A percentile compares a stretch with the other conserved stretches of the same genome.
Evolutionary conservation across 2,888 invertebrate genomes (phyloP).

Genomic region (Ischnura elegans): DNA sequence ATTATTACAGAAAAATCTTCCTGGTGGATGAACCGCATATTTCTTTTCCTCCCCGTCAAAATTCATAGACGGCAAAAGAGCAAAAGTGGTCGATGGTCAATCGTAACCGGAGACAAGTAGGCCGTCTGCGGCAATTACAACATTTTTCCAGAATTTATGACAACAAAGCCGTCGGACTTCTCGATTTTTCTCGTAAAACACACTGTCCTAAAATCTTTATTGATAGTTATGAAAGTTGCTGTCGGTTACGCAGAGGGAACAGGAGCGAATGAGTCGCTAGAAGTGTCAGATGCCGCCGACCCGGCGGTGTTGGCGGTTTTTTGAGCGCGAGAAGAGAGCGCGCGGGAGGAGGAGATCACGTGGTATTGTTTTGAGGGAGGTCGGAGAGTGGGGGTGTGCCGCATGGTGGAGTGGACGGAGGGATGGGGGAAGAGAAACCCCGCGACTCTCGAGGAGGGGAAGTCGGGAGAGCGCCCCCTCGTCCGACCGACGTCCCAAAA

Average conservation of each 20-base stretch:
- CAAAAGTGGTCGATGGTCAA: too few species aligned
- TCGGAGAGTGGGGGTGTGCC: too few species aligned
- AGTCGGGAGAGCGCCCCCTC: slow-evolving; percentile 27
- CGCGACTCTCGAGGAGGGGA: neutral
- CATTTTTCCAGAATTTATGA: too few species aligned
- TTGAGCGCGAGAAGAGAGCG: neutral
- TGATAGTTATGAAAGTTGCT: neutral
- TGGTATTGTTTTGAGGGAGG: neutral
- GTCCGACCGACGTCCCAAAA: slow-evolving; percentile 39
- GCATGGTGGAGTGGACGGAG: neutral
- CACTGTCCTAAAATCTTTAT: neutral
- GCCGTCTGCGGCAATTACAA: too few species aligned
- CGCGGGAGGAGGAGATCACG: neutral
- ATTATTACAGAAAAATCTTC: too few species aligned
- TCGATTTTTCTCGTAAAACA: neutral
- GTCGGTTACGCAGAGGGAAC: neutral
- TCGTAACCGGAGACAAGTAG: too few species aligned
- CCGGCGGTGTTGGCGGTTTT: neutral
- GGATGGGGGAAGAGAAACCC: neutral
- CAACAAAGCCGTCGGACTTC: neutral
- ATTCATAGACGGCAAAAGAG: too few species aligned
- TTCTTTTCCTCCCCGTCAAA: too few species aligned
- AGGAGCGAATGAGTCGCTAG: neutral
- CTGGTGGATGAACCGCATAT: too few species aligned
- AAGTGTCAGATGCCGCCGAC: neutral